Evolutionary conservation across 2,113 vertebrate species (phyloP), one percentile per base, ranked within the genome.

Genomic region (Aix galericulata): DNA sequence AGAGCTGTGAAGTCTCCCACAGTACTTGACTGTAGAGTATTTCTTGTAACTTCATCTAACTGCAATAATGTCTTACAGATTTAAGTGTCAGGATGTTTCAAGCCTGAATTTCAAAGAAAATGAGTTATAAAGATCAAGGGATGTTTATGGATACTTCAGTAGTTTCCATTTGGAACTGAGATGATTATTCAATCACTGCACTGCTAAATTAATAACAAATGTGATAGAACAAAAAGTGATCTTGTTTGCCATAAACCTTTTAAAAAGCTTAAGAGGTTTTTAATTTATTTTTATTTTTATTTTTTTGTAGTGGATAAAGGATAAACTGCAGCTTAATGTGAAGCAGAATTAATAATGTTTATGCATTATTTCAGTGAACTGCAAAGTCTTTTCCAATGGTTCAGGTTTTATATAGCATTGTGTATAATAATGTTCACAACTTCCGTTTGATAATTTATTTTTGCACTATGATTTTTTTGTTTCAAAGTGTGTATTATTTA

Each of bases 401-500:
- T 98, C 94, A 95, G 95, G 95, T 96, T 98, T 98, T 97, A 94
- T 97, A 97, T 82, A 96, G 93, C 89, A 85, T 95, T 97, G 91
- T 98, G 92, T 97, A 97, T 96, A 96, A 97, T 97, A 97, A 93
- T 96, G 94, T 96, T 97, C 96, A 96, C 84, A 82, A 97, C 86
- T 97, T 95, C 92, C 66, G 83, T 97, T 97, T 96, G 91, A 96
- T 98, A 98, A 98, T 97, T 98, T 98, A 98, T 98, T 98, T 98
- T 98, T 98, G 97, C 97, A 97, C 96, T 96, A 96, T 88, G 78
- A 91, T 96, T 89, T 95, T 95, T 96, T 94, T 91, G 96, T 97
- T 97, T 95, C 68, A 75, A 94, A 91, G 66, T 96, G 88, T 97
- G 34, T 93, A 82, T 95, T 98, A 96, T 97, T 97, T 97, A 98